A percentile compares a stretch with the other conserved stretches of the same genome.
phyloP scores from a whole-genome alignment of 1,140 invertebrate species.

The Pteromalus puparum region DNA sequence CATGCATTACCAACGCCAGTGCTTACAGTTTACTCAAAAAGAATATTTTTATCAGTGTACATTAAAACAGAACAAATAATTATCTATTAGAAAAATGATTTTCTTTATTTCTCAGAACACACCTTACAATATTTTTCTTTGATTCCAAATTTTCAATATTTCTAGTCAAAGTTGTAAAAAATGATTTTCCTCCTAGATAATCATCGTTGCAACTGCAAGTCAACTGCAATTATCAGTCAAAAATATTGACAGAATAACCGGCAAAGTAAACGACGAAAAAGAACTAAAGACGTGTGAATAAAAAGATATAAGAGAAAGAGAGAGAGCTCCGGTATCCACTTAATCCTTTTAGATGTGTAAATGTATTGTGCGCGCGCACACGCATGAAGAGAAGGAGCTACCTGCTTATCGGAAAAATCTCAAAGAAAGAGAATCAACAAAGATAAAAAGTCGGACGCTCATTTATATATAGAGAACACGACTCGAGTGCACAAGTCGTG shows the following conservation, averaged over 20 bases:
- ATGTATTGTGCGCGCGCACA: conserved; percentile 47
- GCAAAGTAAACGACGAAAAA: conserved; percentile 5
- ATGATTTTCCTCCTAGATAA: conserved; percentile 37
- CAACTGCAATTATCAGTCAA: neutral
- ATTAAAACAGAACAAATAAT: conserved; percentile 16
- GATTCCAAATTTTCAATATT: neutral
- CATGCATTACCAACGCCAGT: conserved; percentile 10
- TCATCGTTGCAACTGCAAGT: neutral
- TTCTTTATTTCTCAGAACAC: conserved; percentile 29
- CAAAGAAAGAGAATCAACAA: conserved; percentile 42
- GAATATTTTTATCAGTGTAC: conserved; percentile 6
- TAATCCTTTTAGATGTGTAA: conserved; percentile 41
- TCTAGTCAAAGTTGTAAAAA: conserved; percentile 7
- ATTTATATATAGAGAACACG: conserved; percentile 21
- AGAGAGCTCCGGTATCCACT: conserved; percentile 20
- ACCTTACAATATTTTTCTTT: conserved; percentile 22
- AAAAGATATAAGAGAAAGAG: neutral
- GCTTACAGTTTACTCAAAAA: conserved; percentile 3
- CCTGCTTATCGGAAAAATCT: conserved; percentile 34
- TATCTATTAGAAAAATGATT: conserved; percentile 42
- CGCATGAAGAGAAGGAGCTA: conserved; percentile 27
- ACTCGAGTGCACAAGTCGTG: conserved; percentile 25
- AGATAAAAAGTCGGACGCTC: conserved; percentile 42
- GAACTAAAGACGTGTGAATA: conserved; percentile 16
- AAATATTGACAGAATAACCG: neutral